Evolutionary conservation across 2,113 vertebrate genomes (phyloP).

Genomic region (Trematomus loennbergii): DNA sequence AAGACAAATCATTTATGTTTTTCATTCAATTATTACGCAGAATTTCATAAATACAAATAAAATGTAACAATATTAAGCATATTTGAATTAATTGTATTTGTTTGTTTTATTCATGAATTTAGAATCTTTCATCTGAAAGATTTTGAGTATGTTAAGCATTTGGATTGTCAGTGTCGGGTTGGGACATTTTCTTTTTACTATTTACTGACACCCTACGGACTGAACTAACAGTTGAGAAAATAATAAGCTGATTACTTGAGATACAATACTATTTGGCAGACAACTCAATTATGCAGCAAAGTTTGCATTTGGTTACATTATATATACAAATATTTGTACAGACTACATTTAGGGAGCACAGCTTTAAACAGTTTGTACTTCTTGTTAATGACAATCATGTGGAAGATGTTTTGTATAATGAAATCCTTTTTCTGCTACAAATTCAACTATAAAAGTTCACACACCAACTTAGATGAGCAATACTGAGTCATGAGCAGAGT

Average conservation of each 20-base stretch:
- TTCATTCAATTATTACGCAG: neutral
- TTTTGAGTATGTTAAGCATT: too few relatives aligned
- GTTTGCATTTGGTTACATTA: neutral
- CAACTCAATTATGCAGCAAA: neutral
- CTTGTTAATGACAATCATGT: neutral
- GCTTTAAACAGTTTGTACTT: neutral
- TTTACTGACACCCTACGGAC: too few relatives aligned
- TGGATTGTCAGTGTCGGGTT: too few relatives aligned
- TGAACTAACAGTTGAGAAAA: too few relatives aligned
- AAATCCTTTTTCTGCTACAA: neutral
- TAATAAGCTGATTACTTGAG: too few relatives aligned
- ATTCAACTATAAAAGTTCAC: neutral
- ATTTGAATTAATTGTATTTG: neutral
- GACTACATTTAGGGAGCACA: neutral
- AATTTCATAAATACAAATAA: neutral
- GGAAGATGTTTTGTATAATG: neutral
- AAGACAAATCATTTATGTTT: neutral
- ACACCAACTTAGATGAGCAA: neutral
- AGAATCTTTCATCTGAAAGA: too few relatives aligned
- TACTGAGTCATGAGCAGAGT: neutral
- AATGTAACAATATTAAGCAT: neutral
- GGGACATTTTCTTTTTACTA: too few relatives aligned
- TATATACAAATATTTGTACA: too few relatives aligned
- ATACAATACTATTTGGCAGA: too few relatives aligned
- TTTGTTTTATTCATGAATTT: neutral